Conservation (phyloP, 1,140 invertebrate species). For the Bombus fervidus region DNA sequence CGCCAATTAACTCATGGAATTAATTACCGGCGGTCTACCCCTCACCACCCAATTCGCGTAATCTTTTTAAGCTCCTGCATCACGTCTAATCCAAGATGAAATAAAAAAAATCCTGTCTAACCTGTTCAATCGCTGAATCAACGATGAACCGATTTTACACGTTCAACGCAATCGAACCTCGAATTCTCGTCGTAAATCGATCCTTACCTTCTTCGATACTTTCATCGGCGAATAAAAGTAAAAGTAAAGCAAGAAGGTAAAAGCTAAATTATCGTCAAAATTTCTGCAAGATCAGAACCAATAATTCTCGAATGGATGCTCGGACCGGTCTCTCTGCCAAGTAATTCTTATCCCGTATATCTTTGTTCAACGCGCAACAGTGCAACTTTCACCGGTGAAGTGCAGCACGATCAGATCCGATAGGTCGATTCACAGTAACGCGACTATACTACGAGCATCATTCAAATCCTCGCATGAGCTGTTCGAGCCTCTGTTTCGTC, state of each 20-base stretch:
- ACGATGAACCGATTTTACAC: background rate
- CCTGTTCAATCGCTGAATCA: too few species aligned
- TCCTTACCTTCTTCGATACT: background rate
- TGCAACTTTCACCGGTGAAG: slow-evolving; percentile 52
- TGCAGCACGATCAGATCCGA: slow-evolving; percentile 19
- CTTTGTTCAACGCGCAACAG: slow-evolving; percentile 24
- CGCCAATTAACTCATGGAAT: background rate
- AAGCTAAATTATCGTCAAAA: background rate
- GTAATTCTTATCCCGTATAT: background rate
- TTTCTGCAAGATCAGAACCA: background rate
- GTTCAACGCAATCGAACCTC: too few species aligned
- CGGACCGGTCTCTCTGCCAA: slow-evolving; percentile 4
- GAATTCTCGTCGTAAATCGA: background rate
- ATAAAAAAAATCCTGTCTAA: background rate
- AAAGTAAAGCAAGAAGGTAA: background rate
- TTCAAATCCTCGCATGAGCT: slow-evolving; percentile 20
- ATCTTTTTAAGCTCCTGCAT: background rate
- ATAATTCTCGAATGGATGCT: background rate
- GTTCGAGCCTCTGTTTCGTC: background rate
- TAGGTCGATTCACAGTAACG: slow-evolving; percentile 41
- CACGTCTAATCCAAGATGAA: background rate
- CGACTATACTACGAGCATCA: slow-evolving; percentile 9
- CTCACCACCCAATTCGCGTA: background rate
- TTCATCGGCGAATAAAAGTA: background rate
- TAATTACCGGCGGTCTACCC: background rate